These are phyloP conservation scores for Heloderma charlesbogerti DNA, from an alignment of 2,113 vertebrate genomes.

Conservation along the genomic window DNA sequence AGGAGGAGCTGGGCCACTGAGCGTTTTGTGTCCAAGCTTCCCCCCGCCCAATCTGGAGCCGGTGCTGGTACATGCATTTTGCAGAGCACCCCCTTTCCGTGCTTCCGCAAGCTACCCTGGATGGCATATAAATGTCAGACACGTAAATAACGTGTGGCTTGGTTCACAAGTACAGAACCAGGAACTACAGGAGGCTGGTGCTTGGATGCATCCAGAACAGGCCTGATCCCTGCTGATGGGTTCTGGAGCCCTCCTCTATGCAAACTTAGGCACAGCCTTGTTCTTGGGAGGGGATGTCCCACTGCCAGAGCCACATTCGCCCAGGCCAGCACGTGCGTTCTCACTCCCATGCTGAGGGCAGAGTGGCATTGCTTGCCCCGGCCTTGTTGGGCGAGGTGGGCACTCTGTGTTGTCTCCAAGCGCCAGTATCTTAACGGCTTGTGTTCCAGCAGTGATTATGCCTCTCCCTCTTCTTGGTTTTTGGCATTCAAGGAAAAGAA, in stretches of 20 bases:
- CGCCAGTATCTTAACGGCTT: conserved; percentile 4
- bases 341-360: neutral
- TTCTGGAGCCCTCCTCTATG: neutral
- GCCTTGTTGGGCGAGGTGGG: neutral
- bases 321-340: no score
- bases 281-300: neutral
- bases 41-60: neutral
- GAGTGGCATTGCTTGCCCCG: neutral
- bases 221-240: neutral
- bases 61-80: neutral
- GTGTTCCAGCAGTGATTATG: conserved; percentile 65
- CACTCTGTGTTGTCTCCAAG: neutral
- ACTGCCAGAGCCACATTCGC: neutral
- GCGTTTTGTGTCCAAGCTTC: no score
- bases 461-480: conserved; percentile 80
- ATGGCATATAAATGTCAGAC: no score
- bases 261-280: neutral
- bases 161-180: neutral
- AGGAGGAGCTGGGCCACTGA: neutral
- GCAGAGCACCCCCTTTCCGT: neutral
- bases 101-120: no score
- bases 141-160: neutral
- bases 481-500: conserved; percentile 93
- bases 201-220: neutral
- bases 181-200: neutral